These are phyloP conservation scores for Nomia melanderi DNA, from an alignment of 1,140 invertebrate species.

Conservation along the genomic window DNA sequence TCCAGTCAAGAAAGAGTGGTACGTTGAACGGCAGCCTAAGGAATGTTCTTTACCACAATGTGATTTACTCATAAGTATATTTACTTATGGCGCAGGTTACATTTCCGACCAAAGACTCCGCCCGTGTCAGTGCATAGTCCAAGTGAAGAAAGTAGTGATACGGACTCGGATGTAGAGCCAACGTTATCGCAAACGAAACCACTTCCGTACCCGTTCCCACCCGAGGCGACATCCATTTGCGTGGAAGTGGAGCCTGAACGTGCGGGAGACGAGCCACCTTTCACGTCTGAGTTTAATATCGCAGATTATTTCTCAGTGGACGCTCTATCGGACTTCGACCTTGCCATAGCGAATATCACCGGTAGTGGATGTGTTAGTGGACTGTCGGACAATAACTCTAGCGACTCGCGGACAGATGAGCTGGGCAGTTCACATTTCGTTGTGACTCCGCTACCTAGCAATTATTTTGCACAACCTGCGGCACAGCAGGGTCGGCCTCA, in stretches of 20 bases:
- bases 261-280: constrained; percentile 74
- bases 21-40: constrained; percentile 60
- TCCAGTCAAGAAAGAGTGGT: constrained; percentile 74
- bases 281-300: constrained; percentile 79
- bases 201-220: constrained; percentile 75
- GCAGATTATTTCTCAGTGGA: constrained; percentile 77
- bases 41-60: background rate
- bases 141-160: constrained; percentile 72
- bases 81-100: constrained; percentile 82
- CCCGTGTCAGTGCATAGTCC: constrained; percentile 76
- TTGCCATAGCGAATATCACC: constrained; percentile 57
- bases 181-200: constrained; percentile 59
- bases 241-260: constrained; percentile 76
- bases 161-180: constrained; percentile 67
- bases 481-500: constrained; percentile 67
- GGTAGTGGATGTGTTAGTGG: constrained; percentile 53
- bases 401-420: constrained; percentile 72
- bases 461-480: constrained; percentile 63
- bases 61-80: background rate
- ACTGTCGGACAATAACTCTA: constrained; percentile 56
- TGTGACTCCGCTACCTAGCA: constrained; percentile 66
- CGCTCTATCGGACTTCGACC: constrained; percentile 72
- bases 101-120: constrained; percentile 89
- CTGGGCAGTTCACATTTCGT: constrained; percentile 75
- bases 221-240: constrained; percentile 78